Base-by-base conservation (phyloP, 2,797 vertebrate genomes). In the Xenentodon cancila region DNA sequence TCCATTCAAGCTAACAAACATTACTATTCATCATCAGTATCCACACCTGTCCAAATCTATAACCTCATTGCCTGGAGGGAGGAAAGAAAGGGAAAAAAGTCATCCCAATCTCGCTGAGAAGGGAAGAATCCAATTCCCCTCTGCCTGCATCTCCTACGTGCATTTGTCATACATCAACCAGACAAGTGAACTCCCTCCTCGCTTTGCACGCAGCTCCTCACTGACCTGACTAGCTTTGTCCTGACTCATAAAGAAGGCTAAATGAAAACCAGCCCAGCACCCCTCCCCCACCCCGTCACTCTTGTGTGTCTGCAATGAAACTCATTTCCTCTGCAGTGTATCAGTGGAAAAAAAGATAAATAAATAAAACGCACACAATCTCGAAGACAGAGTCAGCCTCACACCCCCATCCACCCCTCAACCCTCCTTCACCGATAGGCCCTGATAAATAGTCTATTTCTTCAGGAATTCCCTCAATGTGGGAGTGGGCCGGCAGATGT, bases 161-260 rank as follows among this genome's bases (percentile, higher is more conserved):
- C 76, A 77, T 88, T 87, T 89, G 77, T 89, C 89, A 87, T 82
- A 81, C 79, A 83, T 84, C 87, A 86, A 81, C 16, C 81, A 84
- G 85, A 87, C 84, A 85, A 86, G 81, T 82, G 55, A 71, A 82
- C 83, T 83, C 81, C 78, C 84, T 79, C 78, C 54, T 67, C 70
- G 65, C 55, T 67, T 43, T 49, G 34, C 83, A 82, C 22, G 68
- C 81, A 71, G 74, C 68, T 81, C 70, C 46, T 70, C 64, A 74
- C 81, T 81, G 77, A 80, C 83, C 81, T 37, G 69, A 54, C 73
- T 51, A 71, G 76, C 82, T 81, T 69, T 56, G 70, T 73, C 82
- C 66, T 79, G 80, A 88, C 86, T 88, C 85, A 85, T 80, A 85
- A 86, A 82, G 71, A 82, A 63, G 71, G 64, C 79, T 76, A 88